Evolutionary conservation across 2,888 invertebrate species (phyloP).

Genomic region (Nysson spinosus): DNA sequence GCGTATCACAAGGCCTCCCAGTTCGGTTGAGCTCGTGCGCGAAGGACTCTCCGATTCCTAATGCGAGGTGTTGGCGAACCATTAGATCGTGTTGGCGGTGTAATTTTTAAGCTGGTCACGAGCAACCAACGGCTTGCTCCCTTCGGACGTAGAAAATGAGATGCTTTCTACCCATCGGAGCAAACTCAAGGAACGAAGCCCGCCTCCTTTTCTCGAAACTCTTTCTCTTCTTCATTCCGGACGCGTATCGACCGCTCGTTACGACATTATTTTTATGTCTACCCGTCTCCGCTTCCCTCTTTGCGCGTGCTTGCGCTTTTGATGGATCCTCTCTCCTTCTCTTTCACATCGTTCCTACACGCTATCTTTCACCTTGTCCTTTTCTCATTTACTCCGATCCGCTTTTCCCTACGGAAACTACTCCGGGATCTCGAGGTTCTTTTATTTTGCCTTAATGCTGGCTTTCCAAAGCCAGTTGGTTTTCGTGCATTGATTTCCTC

Average conservation of each 20-base stretch:
- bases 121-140: slow-evolving; percentile 14
- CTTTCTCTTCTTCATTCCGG: slow-evolving; percentile 33
- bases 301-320: slow-evolving; percentile 23
- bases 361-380: background rate
- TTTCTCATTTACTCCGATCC: background rate
- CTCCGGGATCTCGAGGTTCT: background rate
- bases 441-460: background rate
- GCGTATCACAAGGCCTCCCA: slow-evolving; percentile 2
- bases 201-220: slow-evolving; percentile 26
- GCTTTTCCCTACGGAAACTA: background rate
- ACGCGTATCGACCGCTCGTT: slow-evolving; percentile 44
- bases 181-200: slow-evolving; percentile 5
- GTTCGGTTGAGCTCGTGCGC: background rate
- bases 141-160: slow-evolving; percentile 29
- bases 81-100: slow-evolving; percentile 6
- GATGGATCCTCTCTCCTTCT: background rate
- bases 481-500: no score
- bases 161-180: slow-evolving; percentile 11
- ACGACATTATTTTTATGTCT: slow-evolving; percentile 39
- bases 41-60: background rate
- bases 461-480: no score
- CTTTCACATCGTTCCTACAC: background rate
- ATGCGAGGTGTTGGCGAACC: slow-evolving; percentile 8
- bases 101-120: slow-evolving; percentile 34
- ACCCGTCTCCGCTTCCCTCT: slow-evolving; percentile 1